phyloP scores from a whole-genome alignment of 2,888 invertebrate genomes.

The Tetragonula carbonaria region DNA sequence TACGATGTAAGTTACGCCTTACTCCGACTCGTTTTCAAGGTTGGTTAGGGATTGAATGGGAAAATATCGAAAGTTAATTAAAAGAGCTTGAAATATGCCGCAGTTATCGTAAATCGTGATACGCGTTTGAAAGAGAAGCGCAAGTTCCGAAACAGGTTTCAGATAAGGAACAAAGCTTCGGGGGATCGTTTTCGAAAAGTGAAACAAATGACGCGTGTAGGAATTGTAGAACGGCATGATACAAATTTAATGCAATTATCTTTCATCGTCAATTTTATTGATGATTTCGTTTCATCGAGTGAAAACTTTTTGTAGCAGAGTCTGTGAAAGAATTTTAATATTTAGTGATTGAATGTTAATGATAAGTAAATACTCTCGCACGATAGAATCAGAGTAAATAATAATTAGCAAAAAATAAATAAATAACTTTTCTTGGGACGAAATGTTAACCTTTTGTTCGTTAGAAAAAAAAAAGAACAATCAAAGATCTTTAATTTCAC shows the following conservation, averaged over 20 bases:
- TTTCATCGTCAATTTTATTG: background rate
- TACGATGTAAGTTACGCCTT: too few relatives aligned
- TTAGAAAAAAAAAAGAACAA: background rate
- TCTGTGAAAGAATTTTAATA: background rate
- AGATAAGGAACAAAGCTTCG: background rate
- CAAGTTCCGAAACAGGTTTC: constrained; percentile 4
- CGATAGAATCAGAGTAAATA: too few relatives aligned
- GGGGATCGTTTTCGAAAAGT: background rate
- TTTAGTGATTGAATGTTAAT: background rate
- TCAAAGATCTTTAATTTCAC: background rate
- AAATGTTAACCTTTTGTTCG: background rate
- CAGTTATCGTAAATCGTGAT: background rate
- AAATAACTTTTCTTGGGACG: background rate
- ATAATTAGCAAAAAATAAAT: background rate
- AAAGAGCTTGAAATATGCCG: background rate
- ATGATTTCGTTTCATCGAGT: background rate
- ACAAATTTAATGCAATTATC: background rate
- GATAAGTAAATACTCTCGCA: background rate
- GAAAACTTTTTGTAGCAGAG: background rate
- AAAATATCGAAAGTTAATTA: background rate
- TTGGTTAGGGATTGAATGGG: too few relatives aligned
- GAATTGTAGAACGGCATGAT: background rate
- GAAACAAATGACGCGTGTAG: background rate
- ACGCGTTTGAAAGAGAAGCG: background rate
- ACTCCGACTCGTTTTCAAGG: too few relatives aligned